Evolutionary conservation across 2,888 invertebrate genomes (phyloP).

Genomic region (Oligia fasciuncula): DNA sequence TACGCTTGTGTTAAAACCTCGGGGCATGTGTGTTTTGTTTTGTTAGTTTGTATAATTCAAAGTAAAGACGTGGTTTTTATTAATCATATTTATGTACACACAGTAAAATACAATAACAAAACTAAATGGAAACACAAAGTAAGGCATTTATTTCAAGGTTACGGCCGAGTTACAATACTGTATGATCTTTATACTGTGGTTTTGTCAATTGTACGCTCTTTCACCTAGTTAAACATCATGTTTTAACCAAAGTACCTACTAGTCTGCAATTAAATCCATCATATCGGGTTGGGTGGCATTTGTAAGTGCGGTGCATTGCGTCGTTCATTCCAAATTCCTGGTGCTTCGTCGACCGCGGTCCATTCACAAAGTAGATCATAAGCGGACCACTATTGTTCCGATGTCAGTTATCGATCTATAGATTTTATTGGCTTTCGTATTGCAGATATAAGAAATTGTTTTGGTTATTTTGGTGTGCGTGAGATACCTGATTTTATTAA

Average conservation of each 20-base stretch:
- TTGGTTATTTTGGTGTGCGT: conserved; percentile 26
- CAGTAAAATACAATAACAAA: too few relatives aligned
- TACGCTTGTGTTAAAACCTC: too few relatives aligned
- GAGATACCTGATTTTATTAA: background rate
- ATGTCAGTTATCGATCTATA: conserved; percentile 60
- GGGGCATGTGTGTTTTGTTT: too few relatives aligned
- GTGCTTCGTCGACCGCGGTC: conserved; percentile 25
- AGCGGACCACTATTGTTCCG: conserved; percentile 62
- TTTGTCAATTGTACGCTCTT: background rate
- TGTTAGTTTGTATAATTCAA: too few relatives aligned
- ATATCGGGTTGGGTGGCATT: conserved; percentile 45
- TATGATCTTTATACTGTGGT: too few relatives aligned
- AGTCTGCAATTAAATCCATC: conserved; percentile 40
- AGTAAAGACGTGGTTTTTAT: too few relatives aligned
- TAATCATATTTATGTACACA: too few relatives aligned
- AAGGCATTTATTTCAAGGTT: too few relatives aligned
- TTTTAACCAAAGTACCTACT: conserved; percentile 12
- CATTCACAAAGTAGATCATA: conserved; percentile 65
- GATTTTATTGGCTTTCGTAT: conserved; percentile 57
- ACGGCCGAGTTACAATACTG: too few relatives aligned
- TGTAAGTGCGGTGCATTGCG: conserved; percentile 44
- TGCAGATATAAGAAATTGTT: conserved; percentile 31
- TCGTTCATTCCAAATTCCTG: conserved; percentile 60
- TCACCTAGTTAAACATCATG: background rate
- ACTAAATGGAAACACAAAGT: too few relatives aligned